Base-by-base conservation (phyloP, 1,140 invertebrate genomes). In the Octopus bimaculoides region DNA sequence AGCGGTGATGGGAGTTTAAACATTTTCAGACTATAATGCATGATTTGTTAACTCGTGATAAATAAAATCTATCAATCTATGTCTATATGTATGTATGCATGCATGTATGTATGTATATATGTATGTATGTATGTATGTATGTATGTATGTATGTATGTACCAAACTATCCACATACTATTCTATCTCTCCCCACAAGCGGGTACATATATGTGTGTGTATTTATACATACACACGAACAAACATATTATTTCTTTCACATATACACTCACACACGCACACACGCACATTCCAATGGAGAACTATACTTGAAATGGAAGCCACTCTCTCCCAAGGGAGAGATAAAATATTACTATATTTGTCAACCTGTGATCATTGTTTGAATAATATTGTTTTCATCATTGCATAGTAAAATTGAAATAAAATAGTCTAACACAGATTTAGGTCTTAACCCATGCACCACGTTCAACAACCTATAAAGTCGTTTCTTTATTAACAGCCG, bases 51-150 rank as follows among this genome's bases (percentile, higher is more conserved):
- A 61, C 56, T 61, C 9, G 9, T 17, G 56, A 17, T 61, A 61
- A 10, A 61, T 61, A 61, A 10, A 3, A 61, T 61, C 9, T 61
- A 61, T 61, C 9, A 10, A 61, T 61, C 9, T 61, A 61, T 61
- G 3, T 10, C 9, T 61, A 69, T 61, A 78, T 78, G n/a, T 54
- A 26, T 17, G 14, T 17, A 77, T 77, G 52, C 56, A 77, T 77
- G 4, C 4, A 77, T 77, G 20, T 77, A 77, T 77, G 20, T 77
- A 77, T 54, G 20, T 54, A 77, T 77, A 4, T 77, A 54, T 77
- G 20, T 77, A 77, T 54, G 20, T 77, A 77, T 77, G 20, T 77
- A 77, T 77, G 52, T 77, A 77, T 77, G 12, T 61, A 78, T 54
- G 2, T 78, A 61, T 54, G n/a, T 61, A 78, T 54, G 12, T 61